phyloP scores from a whole-genome alignment of 35 echinoderm and acorn worm genomes.

The Apostichopus japonicus region DNA sequence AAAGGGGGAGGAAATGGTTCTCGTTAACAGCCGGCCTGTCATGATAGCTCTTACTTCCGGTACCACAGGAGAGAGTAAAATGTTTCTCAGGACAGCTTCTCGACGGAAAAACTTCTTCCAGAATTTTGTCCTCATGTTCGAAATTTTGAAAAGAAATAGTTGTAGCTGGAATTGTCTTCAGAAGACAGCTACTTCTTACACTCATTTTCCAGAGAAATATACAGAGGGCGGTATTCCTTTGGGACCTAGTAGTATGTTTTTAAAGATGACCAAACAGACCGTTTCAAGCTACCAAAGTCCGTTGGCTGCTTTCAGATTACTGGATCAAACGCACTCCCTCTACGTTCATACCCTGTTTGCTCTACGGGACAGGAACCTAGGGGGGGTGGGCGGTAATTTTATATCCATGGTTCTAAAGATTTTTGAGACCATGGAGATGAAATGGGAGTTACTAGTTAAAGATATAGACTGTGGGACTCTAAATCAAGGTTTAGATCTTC shows the following conservation, averaged over 20 bases:
- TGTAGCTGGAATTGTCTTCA: not conserved
- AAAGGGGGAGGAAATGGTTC: conserved; percentile 55
- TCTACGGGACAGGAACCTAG: conserved; percentile 30
- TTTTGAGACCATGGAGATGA: conserved; percentile 25
- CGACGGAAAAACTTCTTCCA: conserved; percentile 55
- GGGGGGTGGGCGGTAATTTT: conserved; percentile 4
- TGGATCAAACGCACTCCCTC: conserved; percentile 29
- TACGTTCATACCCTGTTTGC: conserved; percentile 58
- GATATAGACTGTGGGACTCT: conserved; percentile 23
- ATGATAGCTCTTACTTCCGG: conserved; percentile 76
- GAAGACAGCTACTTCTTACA: not conserved
- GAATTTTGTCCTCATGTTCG: not conserved
- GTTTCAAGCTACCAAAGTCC: not conserved
- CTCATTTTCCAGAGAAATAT: not conserved
- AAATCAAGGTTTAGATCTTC: not conserved
- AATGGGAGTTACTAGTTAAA: conserved; percentile 38
- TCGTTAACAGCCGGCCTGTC: conserved; percentile 61
- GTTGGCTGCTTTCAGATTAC: conserved; percentile 22
- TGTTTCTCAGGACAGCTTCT: conserved; percentile 72
- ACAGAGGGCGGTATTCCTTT: conserved; percentile 22
- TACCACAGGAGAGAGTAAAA: conserved; percentile 63
- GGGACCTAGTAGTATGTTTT: not conserved
- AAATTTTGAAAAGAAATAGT: not conserved
- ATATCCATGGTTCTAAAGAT: not conserved
- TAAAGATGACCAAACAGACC: not conserved